Base-by-base conservation (phyloP, 2,113 vertebrate species). In the Aviceda subcristata region DNA sequence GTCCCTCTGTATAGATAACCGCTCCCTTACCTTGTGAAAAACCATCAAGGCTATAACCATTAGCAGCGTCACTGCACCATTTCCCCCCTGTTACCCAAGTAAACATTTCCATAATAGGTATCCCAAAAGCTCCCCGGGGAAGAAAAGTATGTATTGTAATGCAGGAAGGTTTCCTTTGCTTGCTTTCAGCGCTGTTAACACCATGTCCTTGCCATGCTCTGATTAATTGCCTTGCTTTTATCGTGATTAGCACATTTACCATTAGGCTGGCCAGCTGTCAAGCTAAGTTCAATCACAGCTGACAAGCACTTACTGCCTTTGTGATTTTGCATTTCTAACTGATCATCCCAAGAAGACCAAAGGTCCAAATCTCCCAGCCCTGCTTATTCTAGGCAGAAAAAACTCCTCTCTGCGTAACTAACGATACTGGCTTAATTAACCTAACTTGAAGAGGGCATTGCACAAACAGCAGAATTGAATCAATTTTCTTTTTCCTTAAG, bases 71-170 rank as follows among this genome's bases (percentile, higher is more conserved):
- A 55, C 74, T 56, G 69, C 73, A 17, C 27, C 62, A 36, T 53
- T 90, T 73, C 92, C 92, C 72, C 38, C n/a, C 17, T 24, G 15
- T 72, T 63, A 82, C 72, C 0, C 0, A 50, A 62, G 88, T 88
- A 93, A 96, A 97, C 93, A 86, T 94, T 95, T 90, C 94, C 91
- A 64, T 96, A 94, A 94, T 45, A 90, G 89, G 85, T 87, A 79
- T 73, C 53, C 46, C 14, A 0, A 92, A 86, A 71, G 78, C 62
- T 89, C 94, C 91, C 94, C 66, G 29, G 86, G 88, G 95, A 91
- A 95, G 67, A 62, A 43, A 84, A 93, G 41, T 36, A 79, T 60
- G 59, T 41, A 29, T 71, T 89, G 82, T 93, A 75, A 73, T 2
- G 59, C 15, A 4, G 85, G 57, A 94, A 84, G 72, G 67, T 62